phyloP scores from a whole-genome alignment of 2,113 vertebrate species.

The Galeopterus variegatus region DNA sequence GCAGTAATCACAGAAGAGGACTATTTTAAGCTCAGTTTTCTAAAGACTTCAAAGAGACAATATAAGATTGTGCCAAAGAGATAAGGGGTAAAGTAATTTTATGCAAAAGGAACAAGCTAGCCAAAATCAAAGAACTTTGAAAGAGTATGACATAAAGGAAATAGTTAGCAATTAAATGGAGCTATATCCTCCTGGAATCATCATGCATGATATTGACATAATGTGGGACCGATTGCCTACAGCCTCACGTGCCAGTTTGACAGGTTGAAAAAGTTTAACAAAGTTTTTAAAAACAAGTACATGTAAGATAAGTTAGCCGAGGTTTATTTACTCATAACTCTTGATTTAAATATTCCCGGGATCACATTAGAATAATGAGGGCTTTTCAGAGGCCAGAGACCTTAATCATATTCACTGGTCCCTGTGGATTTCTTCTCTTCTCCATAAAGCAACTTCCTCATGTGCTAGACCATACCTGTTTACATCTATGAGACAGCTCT shows the following conservation, averaged over 20 bases:
- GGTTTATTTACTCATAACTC: not conserved
- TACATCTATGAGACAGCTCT: not conserved
- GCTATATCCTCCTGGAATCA: not conserved
- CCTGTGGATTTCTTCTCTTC: not conserved
- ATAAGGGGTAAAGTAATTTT: not conserved
- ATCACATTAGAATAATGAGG: not conserved
- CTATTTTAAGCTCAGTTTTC: not conserved
- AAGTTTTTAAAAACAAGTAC: not conserved
- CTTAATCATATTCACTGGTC: not conserved
- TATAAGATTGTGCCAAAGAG: not conserved
- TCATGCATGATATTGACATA: not conserved
- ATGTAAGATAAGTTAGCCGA: not conserved
- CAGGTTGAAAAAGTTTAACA: not conserved
- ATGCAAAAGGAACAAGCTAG: not conserved
- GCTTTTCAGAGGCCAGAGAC: not conserved
- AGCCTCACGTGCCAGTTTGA: not conserved
- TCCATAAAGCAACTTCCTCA: not conserved
- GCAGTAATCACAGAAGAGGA: not conserved
- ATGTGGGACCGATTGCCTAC: not conserved
- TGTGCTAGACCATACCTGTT: not conserved
- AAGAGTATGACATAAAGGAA: not conserved
- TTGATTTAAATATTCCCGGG: not conserved
- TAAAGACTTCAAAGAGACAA: not conserved
- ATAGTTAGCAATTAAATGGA: conserved; percentile 11
- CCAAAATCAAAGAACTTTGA: not conserved